Conservation (phyloP, 2,797 vertebrate species). For the Mareca strepera region DNA sequence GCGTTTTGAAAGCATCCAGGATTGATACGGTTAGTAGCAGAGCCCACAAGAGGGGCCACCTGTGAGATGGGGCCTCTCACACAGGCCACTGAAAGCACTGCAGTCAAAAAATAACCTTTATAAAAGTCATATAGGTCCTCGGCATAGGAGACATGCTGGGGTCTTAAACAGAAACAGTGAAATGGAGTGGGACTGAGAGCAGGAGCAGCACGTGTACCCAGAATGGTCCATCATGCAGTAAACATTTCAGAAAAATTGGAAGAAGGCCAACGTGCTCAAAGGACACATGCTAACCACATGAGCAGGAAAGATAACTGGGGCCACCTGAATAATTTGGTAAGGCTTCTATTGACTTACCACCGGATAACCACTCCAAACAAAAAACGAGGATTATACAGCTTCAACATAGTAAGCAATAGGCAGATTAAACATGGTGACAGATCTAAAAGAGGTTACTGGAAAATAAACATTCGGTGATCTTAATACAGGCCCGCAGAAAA, state of each 20-base stretch:
- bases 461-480: neutral
- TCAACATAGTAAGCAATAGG: neutral
- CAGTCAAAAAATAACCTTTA: neutral
- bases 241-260: neutral
- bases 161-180: neutral
- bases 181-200: neutral
- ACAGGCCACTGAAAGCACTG: neutral
- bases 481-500: neutral
- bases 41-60: neutral
- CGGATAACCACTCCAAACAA: neutral
- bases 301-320: neutral
- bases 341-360: neutral
- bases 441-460: neutral
- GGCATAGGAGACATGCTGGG: neutral
- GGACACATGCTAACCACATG: neutral
- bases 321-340: neutral
- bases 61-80: neutral
- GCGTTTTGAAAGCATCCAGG: neutral
- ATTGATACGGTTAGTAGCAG: neutral
- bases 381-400: neutral
- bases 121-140: neutral
- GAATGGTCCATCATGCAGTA: rapidly evolving
- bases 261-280: neutral
- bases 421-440: neutral
- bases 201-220: neutral